A percentile compares a stretch with the other conserved stretches of the same genome.
Conservation (phyloP, 2,888 invertebrate species). For the Heteromurus nitidus region DNA sequence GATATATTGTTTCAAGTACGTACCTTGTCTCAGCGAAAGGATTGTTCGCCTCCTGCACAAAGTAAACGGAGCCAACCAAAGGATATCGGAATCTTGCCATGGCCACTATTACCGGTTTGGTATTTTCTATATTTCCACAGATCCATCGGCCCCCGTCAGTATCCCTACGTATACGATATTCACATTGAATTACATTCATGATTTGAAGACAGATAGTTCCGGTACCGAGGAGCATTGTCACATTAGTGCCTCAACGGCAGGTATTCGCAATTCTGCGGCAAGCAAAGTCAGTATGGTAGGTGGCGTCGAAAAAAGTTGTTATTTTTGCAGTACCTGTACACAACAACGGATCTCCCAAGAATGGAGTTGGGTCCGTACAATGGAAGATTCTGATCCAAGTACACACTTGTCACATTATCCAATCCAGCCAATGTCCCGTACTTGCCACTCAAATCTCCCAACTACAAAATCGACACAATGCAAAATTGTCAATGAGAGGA, state of each 20-base stretch:
- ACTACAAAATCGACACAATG: constrained; percentile 69
- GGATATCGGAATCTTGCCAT: constrained; percentile 91
- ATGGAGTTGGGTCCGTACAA: constrained; percentile 87
- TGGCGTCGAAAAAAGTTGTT: too few species aligned
- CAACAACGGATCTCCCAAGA: constrained; percentile 86
- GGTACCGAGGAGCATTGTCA: too few species aligned
- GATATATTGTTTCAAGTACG: too few species aligned
- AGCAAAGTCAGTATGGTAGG: too few species aligned
- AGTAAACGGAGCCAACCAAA: constrained; percentile 87
- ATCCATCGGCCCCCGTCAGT: constrained; percentile 75
- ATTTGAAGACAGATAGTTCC: too few species aligned
- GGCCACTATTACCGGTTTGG: constrained; percentile 82
- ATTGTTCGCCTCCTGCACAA: constrained; percentile 86
- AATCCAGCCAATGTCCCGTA: constrained; percentile 81
- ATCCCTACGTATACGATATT: constrained; percentile 69
- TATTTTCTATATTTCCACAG: constrained; percentile 76
- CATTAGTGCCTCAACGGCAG: too few species aligned
- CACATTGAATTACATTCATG: too few species aligned
- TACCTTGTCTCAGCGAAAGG: constrained; percentile 86
- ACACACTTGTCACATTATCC: constrained; percentile 75
- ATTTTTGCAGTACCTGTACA: constrained; percentile 83
- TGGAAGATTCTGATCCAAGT: constrained; percentile 91
- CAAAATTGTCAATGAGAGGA: too few species aligned
- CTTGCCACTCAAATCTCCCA: constrained; percentile 93
- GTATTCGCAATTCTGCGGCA: too few species aligned